Evolutionary conservation across 2,113 vertebrate species (phyloP).

Genomic region (Jaculus jaculus): DNA sequence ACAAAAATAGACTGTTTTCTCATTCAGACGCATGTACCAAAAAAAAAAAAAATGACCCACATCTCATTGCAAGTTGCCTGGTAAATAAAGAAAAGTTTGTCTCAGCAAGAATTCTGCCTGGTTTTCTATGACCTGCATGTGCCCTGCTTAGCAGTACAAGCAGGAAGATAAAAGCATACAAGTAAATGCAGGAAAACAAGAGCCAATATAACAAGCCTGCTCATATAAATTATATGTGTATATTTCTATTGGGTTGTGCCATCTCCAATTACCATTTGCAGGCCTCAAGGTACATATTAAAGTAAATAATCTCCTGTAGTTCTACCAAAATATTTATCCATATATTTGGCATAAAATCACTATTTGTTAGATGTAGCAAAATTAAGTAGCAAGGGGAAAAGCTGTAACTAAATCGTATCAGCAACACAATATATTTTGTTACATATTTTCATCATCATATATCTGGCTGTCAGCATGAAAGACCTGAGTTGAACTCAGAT

Average conservation of each 20-base stretch:
- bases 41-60: constrained; percentile 90
- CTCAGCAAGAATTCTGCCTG: constrained; percentile 88
- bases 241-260: not conserved
- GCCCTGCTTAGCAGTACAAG: constrained; percentile 9
- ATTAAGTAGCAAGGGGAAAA: constrained; percentile 10
- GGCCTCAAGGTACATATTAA: constrained; percentile 16
- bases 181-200: not conserved
- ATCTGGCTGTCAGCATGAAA: not conserved
- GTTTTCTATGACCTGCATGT: constrained; percentile 73
- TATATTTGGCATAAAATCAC: not conserved
- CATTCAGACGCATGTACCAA: constrained; percentile 89
- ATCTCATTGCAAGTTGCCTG: constrained; percentile 86
- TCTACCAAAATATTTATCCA: not conserved
- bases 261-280: not conserved
- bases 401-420: not conserved
- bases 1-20: constrained; percentile 89
- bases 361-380: not conserved
- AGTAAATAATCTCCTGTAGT: not conserved
- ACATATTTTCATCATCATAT: not conserved
- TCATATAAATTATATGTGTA: not conserved
- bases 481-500: not conserved
- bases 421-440: not conserved
- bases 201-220: not conserved
- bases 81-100: constrained; percentile 92
- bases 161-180: not conserved